Base-by-base conservation (phyloP, 53 echinoderm and acorn worm genomes). In the Paelopatides confundens region DNA sequence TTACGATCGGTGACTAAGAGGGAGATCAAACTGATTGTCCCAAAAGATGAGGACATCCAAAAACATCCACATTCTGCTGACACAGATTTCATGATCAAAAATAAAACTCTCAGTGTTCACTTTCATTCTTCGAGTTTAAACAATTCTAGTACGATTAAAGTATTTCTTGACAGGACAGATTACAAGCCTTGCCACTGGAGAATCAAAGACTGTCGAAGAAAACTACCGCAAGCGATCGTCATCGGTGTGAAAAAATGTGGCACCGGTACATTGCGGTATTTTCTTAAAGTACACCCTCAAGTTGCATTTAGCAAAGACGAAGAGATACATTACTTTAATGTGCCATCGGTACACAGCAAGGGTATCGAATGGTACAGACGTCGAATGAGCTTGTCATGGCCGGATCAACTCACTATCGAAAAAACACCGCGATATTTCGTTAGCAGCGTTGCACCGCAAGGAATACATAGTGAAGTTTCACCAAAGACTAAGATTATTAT, bases 161-260 rank as follows among this genome's bases (percentile, higher is more conserved):
- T 40, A 21, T 12, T n/a, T 53, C 11, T 79, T 4, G 33, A 51
- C 17, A 3, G 47, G 33, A 79, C 29, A 5, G 79, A 79, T 52
- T 79, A 47, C 35, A 50, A 6, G n/a, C 79, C 79, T 12, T 79
- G 79, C 12, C 27, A 52, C 29, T 24, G 51, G 32, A 79, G 28
- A 17, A 53, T 17, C 50, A 29, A 3, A 21, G 79, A 79, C 28
- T 83, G 84, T 38, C 27, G 40, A 38, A 36, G 84, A 36, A 35
- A 27, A 5, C 84, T 83, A 4, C 84, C 84, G 3, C 30, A 63
- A 37, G 84, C 84, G 63, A 83, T 83, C 17, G 47, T 83, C 2
- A 83, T 83, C 40, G 84, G 84, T 64, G 84, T 83, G 24, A 83
- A 83, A 38, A 83, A 83, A 43, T 83, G 84, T 30, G 84, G 84